These are phyloP conservation scores for Manis javanica DNA, from an alignment of 2,797 vertebrate species.

Conservation along the genomic window DNA sequence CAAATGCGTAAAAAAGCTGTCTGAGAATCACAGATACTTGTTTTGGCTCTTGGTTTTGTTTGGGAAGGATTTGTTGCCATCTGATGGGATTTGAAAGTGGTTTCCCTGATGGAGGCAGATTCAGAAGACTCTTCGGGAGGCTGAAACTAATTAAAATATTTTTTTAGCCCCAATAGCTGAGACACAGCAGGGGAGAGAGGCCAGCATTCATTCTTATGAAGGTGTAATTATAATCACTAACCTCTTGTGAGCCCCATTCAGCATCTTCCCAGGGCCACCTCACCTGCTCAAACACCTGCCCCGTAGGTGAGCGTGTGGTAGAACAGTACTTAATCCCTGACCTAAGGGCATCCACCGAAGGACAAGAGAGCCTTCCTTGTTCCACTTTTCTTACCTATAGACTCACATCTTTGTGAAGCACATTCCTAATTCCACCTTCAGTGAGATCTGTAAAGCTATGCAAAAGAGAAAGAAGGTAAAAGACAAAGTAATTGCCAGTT, in stretches of 20 bases:
- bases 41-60: not conserved
- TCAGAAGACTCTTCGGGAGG: constrained; percentile 48
- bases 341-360: not conserved
- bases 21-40: not conserved
- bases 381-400: not conserved
- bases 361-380: not conserved
- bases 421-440: not conserved
- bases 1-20: not conserved
- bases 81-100: constrained; percentile 30
- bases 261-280: not conserved
- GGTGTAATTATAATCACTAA: constrained; percentile 46
- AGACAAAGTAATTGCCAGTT: not conserved
- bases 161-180: constrained; percentile 53
- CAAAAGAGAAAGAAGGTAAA: not conserved
- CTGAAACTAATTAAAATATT: constrained; percentile 75
- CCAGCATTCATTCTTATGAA: constrained; percentile 42
- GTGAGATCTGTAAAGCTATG: not conserved
- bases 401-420: not conserved
- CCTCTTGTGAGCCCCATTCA: not conserved
- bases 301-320: not conserved
- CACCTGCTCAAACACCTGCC: constrained; percentile 64
- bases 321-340: constrained; percentile 27
- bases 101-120: constrained; percentile 64
- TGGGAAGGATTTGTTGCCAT: constrained; percentile 32
- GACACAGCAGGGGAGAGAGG: not conserved